These are phyloP conservation scores for Trissolcus basalis DNA, from an alignment of 1,140 invertebrate species.

Conservation along the genomic window DNA sequence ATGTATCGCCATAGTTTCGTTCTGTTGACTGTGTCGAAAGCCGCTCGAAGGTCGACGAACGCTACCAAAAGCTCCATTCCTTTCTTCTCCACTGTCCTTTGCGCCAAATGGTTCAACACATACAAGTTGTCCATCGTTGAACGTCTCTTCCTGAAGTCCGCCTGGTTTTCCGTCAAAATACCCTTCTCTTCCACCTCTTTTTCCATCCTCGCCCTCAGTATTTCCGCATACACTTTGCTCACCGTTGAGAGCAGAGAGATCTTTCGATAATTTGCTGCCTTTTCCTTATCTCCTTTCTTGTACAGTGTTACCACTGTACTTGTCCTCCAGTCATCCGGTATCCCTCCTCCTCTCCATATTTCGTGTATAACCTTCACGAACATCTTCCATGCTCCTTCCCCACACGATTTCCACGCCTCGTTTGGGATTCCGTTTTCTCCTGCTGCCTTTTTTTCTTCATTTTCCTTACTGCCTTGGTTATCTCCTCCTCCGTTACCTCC, in stretches of 20 bases:
- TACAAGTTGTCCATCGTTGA: neutral
- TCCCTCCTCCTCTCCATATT: conserved; percentile 1
- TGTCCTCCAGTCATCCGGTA: neutral
- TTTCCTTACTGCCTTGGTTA: neutral
- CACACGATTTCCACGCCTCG: neutral
- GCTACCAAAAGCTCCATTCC: neutral
- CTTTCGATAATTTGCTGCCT: neutral
- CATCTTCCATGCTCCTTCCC: neutral
- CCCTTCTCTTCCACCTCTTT: neutral
- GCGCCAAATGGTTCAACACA: neutral
- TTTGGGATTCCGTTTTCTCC: conserved; percentile 3
- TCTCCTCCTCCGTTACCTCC: neutral
- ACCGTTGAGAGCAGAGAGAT: neutral
- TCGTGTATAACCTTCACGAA: neutral
- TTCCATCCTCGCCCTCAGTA: conserved; percentile 1
- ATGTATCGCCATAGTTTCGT: neutral
- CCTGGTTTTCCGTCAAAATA: neutral
- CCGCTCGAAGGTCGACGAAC: neutral
- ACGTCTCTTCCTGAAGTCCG: neutral
- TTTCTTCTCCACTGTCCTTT: neutral
- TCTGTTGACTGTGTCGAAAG: conserved; percentile 1
- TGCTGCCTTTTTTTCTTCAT: conserved; percentile 3
- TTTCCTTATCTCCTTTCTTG: neutral
- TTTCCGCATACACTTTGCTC: neutral
- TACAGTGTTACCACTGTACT: neutral